Conservation (phyloP, 2,113 vertebrate species). For the Neolamprologus brichardi region DNA sequence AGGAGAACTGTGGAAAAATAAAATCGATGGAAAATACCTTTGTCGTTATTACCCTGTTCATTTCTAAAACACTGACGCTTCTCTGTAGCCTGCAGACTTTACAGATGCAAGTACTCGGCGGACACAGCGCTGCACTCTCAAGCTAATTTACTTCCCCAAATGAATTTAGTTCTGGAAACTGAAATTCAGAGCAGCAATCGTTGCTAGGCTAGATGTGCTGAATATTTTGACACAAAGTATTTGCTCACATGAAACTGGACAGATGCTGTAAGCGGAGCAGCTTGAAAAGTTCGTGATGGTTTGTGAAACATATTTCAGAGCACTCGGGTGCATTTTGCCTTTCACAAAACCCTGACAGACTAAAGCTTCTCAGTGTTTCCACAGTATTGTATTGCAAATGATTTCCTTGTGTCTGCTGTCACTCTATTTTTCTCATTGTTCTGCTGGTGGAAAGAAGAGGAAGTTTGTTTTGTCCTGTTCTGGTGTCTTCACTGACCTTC, state of each 20-base stretch:
- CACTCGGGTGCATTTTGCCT: background rate
- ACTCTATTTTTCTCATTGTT: background rate
- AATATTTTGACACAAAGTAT: background rate
- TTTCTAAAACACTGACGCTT: background rate
- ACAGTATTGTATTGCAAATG: background rate
- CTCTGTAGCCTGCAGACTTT: background rate
- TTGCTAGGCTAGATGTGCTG: background rate
- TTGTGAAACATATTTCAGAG: background rate
- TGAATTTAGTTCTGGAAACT: background rate
- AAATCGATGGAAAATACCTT: background rate
- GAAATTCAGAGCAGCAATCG: background rate
- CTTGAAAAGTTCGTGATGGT: background rate
- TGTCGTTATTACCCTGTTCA: background rate
- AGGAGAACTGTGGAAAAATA: background rate
- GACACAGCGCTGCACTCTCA: background rate
- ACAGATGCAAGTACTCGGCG: too few species aligned
- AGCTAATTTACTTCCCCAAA: background rate
- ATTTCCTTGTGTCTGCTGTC: background rate
- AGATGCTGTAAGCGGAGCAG: background rate
- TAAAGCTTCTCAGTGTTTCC: background rate
- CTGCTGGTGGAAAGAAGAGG: background rate
- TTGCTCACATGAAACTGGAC: background rate
- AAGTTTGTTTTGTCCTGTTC: background rate
- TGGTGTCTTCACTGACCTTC: conserved; percentile 1
- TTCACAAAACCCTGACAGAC: background rate